Evolutionary conservation across 2,113 vertebrate species (phyloP).

Genomic region (Gymnorhina tibicen): DNA sequence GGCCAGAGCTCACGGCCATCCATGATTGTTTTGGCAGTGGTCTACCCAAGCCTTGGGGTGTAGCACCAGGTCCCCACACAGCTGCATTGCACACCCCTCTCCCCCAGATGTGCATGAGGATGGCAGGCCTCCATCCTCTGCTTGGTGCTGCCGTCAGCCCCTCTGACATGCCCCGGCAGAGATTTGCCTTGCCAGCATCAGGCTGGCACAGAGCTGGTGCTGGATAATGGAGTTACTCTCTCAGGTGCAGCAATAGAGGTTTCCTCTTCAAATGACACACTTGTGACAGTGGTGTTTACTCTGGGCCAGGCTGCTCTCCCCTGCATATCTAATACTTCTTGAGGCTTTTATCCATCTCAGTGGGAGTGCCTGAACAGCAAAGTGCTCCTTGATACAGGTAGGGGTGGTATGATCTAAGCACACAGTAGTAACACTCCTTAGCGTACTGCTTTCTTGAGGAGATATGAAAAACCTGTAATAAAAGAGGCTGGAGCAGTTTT

Average conservation of each 20-base stretch:
- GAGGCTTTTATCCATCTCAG: not conserved
- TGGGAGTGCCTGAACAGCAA: not conserved
- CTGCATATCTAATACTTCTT: not conserved
- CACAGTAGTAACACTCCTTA: not conserved
- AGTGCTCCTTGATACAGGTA: not conserved
- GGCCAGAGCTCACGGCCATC: not conserved
- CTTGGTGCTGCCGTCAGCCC: not conserved
- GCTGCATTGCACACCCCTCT: not conserved
- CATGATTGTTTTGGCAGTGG: not conserved
- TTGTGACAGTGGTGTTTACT: not conserved
- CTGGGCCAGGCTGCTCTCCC: not conserved
- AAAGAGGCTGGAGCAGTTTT: not conserved
- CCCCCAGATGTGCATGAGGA: not conserved
- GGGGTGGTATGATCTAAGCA: not conserved
- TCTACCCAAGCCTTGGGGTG: not conserved
- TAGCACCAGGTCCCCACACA: not conserved
- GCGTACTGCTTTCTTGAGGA: not conserved
- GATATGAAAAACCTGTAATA: not conserved
- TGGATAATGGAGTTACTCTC: not conserved
- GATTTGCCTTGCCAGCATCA: not conserved
- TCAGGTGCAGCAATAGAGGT: not conserved
- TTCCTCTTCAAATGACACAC: not conserved
- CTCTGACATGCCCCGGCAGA: rapidly evolving
- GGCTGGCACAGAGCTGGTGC: not conserved
- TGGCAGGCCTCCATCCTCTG: not conserved